phyloP scores from a whole-genome alignment of 2,797 vertebrate genomes.

The Echeneis naucrates region DNA sequence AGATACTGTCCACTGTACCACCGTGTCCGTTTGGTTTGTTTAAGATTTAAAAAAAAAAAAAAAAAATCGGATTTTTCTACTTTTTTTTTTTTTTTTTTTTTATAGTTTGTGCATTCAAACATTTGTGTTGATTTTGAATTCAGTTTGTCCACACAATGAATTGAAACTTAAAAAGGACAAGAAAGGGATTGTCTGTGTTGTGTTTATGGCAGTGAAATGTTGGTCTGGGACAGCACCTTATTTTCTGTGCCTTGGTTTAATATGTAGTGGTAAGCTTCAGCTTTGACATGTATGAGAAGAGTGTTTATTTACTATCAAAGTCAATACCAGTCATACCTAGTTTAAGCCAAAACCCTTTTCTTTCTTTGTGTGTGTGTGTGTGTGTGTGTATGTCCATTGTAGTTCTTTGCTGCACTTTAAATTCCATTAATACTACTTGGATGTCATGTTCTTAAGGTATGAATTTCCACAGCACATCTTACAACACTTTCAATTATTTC shows the following conservation, averaged over 20 bases:
- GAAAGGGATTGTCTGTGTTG: conserved; percentile 28
- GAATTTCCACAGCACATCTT: background rate
- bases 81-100: no score
- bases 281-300: background rate
- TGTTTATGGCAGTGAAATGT: conserved; percentile 8
- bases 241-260: background rate
- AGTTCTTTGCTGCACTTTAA: conserved; percentile 1
- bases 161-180: background rate
- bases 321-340: background rate
- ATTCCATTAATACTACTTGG: background rate
- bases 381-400: background rate
- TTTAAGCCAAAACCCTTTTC: background rate
- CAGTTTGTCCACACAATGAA: conserved; percentile 7
- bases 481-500: accelerated
- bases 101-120: background rate
- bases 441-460: background rate
- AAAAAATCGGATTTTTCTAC: no score
- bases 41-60: no score
- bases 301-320: background rate
- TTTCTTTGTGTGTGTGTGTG: background rate
- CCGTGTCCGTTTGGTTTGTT: no score
- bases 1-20: no score
- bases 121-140: background rate
- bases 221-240: background rate
- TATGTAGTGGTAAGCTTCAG: background rate